A percentile compares a stretch with the other conserved stretches of the same genome.
phyloP scores from a whole-genome alignment of 2,113 vertebrate species.

The Hyperoodon ampullatus region DNA sequence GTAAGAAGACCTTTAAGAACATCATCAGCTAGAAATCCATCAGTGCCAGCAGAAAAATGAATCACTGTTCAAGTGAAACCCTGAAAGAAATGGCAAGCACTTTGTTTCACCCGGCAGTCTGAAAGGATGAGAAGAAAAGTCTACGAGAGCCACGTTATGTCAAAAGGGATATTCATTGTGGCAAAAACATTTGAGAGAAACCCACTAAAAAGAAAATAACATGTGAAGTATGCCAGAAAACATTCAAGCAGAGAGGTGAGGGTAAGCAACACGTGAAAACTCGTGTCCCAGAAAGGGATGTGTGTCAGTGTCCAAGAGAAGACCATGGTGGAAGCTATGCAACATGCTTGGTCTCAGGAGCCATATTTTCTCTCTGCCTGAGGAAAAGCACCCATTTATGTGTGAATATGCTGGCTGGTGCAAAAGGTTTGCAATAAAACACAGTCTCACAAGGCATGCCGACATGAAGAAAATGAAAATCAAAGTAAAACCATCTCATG shows the following conservation, averaged over 20 bases:
- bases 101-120: slow-evolving; percentile 83
- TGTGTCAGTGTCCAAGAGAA: background rate
- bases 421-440: background rate
- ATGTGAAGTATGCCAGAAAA: background rate
- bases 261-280: background rate
- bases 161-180: background rate
- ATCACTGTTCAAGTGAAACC: slow-evolving; percentile 86
- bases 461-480: background rate
- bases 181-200: background rate
- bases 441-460: background rate
- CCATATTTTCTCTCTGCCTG: background rate
- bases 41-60: slow-evolving; percentile 83
- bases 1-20: slow-evolving; percentile 87
- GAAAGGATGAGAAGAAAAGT: slow-evolving; percentile 83
- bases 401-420: background rate
- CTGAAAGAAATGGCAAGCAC: slow-evolving; percentile 82
- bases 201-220: background rate
- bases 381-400: background rate
- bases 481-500: background rate
- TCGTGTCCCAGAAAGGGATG: background rate
- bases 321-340: background rate
- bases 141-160: slow-evolving; percentile 82
- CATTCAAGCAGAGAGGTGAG: background rate
- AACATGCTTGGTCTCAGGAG: background rate
- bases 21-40: slow-evolving; percentile 88